Percentiles rank a stretch among this genome's conserved stretches.
These are phyloP conservation scores for Xiphias gladius DNA, from an alignment of 2,113 vertebrate genomes.

Conservation along the genomic window DNA sequence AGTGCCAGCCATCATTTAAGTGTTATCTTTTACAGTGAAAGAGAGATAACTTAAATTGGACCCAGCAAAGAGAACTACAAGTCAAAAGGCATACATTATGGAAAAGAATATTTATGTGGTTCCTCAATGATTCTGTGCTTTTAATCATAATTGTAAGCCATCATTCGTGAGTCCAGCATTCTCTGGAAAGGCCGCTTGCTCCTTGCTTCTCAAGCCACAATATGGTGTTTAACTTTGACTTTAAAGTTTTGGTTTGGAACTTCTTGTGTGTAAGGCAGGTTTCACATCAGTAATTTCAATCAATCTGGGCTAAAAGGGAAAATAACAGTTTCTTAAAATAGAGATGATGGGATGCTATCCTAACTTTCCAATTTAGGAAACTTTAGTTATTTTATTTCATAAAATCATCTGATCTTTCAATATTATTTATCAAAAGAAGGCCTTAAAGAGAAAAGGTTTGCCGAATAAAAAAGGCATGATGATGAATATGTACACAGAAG, in stretches of 20 bases:
- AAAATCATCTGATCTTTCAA: not conserved
- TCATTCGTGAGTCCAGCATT: not conserved
- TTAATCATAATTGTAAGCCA: not conserved
- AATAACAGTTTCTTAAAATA: conserved; percentile 3
- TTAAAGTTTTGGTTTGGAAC: not conserved
- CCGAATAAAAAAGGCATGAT: not conserved
- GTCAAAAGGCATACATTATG: not conserved
- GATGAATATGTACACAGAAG: conserved; percentile 26
- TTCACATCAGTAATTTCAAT: conserved; percentile 19
- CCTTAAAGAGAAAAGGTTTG: conserved; percentile 5
- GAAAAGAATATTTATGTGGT: not conserved
- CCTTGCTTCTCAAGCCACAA: not conserved
- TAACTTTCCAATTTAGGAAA: not conserved
- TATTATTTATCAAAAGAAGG: not conserved
- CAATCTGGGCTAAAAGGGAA: not conserved
- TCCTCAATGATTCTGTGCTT: not conserved
- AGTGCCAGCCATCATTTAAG: not conserved
- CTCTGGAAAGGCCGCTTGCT: not conserved
- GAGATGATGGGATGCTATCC: not conserved
- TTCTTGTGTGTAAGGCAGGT: not conserved
- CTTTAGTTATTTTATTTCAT: conserved; percentile 1
- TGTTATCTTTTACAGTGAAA: no score
- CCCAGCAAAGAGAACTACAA: not conserved
- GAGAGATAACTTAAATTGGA: not conserved
- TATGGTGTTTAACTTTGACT: not conserved